These are phyloP conservation scores for Brachypodius melanocephalos DNA, from an alignment of 2,113 vertebrate genomes.

Conservation along the genomic window DNA sequence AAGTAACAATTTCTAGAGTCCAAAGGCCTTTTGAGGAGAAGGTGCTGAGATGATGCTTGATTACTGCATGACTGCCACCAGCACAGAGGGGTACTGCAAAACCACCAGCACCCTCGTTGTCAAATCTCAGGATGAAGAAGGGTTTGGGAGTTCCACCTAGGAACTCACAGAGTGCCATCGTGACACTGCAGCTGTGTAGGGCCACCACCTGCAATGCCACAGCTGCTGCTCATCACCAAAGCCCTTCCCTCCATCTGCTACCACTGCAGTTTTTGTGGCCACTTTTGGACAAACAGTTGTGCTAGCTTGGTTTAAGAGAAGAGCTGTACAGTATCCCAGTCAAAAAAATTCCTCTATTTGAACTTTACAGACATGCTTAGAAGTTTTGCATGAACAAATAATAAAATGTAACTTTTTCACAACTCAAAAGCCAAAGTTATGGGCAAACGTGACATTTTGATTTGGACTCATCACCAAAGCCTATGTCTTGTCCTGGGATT, in stretches of 20 bases:
- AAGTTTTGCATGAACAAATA: neutral
- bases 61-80: accelerated
- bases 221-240: neutral
- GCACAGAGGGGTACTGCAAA: neutral
- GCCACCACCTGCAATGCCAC: neutral
- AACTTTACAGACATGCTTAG: neutral
- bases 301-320: neutral
- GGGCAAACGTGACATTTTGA: neutral
- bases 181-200: accelerated
- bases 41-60: neutral
- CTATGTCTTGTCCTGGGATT: neutral
- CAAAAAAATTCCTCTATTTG: neutral
- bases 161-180: accelerated
- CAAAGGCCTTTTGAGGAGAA: neutral
- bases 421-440: neutral
- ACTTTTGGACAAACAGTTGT: neutral
- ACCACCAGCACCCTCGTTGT: accelerated
- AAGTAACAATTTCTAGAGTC: neutral
- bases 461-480: neutral
- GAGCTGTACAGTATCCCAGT: neutral
- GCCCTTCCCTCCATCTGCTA: neutral
- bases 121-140: neutral
- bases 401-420: neutral
- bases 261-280: neutral
- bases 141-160: neutral